Evolutionary conservation across 2,888 invertebrate genomes (phyloP), one percentile per base, ranked within the genome.

Genomic region (Stratiomys singularior): DNA sequence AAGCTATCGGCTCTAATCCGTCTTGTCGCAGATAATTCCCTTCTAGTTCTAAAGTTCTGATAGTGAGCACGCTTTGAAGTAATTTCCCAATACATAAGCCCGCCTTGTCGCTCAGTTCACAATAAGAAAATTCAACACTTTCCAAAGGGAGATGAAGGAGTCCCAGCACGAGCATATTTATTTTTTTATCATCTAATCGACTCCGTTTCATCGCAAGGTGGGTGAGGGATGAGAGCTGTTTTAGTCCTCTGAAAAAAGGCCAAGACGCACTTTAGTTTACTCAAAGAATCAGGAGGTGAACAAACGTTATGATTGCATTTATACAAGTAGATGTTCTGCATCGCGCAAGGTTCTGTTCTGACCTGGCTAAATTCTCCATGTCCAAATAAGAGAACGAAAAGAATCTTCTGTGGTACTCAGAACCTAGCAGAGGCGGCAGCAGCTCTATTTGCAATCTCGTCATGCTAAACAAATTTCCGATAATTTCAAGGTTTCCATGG

Each of bases 351-450:
- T 37, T 37, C 37, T 9, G n/a, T 46, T n/a, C 74, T 44, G 44
- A 78, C 78, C 18, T 76, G 13, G 56, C 69, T 18, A 79, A 76
- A 27, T 76, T 21, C 25, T 71, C 37, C 13, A 71, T 44, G 71
- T 79, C 79, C 5, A n/a, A 25, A 44, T 37, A 52, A 1, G 79
- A 79, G 27, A 79, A 77, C 13, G 63, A 18, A 46, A 77, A 77
- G 56, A 37, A 79, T 1, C 74, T 37, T 27, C 46, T 56, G 23
- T 79, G 18, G 60, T 60, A 79, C n/a, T 74, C 37, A 13, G 37
- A 63, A 11, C 60, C 69, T 7, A 77, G n/a, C 9, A 44, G 44
- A 11, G 78, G 46, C 1, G 76, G 44, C 0, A 46, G 64, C 58
- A 78, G 60, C 11, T 77, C 67, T 1, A 79, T 44, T 23, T 30